phyloP scores from a whole-genome alignment of 2,888 invertebrate genomes.

The Pheosia gnoma region DNA sequence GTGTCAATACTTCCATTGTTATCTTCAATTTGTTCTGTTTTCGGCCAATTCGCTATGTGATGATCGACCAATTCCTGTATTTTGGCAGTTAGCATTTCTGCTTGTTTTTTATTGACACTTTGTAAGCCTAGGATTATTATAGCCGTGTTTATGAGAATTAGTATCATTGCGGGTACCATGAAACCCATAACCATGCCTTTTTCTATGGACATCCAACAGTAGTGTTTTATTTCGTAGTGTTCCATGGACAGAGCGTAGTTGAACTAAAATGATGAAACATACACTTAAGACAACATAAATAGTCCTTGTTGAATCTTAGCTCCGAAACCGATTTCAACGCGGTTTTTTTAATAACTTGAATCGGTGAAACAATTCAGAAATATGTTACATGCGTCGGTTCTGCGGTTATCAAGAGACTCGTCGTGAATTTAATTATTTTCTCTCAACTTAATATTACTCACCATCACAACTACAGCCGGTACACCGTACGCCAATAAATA shows the following conservation, averaged over 20 bases:
- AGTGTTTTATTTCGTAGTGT: conserved; percentile 89
- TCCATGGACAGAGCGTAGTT: conserved; percentile 87
- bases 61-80: conserved; percentile 75
- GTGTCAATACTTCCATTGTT: conserved; percentile 69
- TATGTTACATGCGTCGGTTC: too few species aligned
- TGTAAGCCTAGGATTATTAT: conserved; percentile 84
- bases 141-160: conserved; percentile 86
- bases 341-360: too few species aligned
- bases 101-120: conserved; percentile 75
- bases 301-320: too few species aligned
- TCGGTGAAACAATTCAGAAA: too few species aligned
- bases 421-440: too few species aligned
- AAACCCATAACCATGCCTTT: conserved; percentile 90
- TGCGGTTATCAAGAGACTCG: too few species aligned
- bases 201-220: conserved; percentile 91
- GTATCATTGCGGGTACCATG: conserved; percentile 88
- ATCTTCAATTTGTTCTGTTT: conserved; percentile 55
- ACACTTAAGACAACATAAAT: not conserved
- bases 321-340: too few species aligned
- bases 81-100: conserved; percentile 73
- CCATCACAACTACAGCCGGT: conserved; percentile 87
- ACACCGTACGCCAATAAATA: conserved; percentile 85
- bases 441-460: conserved; percentile 57
- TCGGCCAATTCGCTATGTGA: conserved; percentile 73
- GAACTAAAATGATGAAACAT: conserved; percentile 67